These are phyloP conservation scores for Forbesichthys agassizii DNA, from an alignment of 2,113 vertebrate genomes.

Conservation along the genomic window DNA sequence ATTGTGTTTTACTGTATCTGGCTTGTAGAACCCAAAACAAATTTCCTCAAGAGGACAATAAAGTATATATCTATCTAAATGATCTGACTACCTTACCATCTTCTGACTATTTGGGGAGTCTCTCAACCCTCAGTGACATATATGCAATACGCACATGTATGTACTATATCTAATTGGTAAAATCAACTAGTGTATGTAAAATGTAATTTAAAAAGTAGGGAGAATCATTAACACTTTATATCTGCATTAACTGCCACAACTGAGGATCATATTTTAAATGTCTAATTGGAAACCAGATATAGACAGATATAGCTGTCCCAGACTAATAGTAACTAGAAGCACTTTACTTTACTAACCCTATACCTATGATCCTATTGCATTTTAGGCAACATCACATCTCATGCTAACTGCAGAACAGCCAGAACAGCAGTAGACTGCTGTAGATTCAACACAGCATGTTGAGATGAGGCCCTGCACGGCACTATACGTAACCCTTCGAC, in stretches of 20 bases:
- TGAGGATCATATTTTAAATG: background rate
- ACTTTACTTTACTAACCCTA: background rate
- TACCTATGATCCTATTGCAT: background rate
- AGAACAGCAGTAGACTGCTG: too few relatives aligned
- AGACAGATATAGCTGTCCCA: background rate
- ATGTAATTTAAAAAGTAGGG: background rate
- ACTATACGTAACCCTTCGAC: slow-evolving; percentile 16
- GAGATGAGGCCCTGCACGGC: slow-evolving; percentile 25
- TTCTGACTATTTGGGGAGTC: too few relatives aligned
- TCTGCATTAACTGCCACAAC: background rate
- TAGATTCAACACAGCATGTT: slow-evolving; percentile 3
- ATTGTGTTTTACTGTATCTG: too few relatives aligned
- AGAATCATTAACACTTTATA: background rate
- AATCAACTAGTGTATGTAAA: background rate
- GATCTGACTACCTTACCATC: too few relatives aligned
- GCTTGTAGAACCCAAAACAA: too few relatives aligned
- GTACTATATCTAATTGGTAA: background rate
- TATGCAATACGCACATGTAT: background rate
- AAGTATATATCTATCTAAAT: too few relatives aligned
- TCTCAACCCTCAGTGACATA: too few relatives aligned
- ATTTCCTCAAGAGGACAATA: too few relatives aligned
- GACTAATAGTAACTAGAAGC: background rate
- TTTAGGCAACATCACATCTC: background rate
- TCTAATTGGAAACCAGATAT: background rate
- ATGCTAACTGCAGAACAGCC: background rate